Evolutionary conservation across 2,113 vertebrate genomes (phyloP), one percentile per base, ranked within the genome.

Genomic region (Dipodomys ordii): DNA sequence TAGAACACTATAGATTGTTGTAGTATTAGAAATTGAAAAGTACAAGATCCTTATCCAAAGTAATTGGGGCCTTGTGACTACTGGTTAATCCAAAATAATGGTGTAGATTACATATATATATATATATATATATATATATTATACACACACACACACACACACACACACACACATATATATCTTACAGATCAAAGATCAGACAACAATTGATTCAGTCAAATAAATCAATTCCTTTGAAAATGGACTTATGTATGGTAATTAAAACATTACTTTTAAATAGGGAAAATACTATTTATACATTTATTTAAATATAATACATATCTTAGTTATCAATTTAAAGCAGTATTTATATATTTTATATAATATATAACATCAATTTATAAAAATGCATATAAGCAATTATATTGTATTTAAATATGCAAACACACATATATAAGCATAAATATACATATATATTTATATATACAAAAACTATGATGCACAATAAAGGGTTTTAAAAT

Each of bases 141-240:
- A 39, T 3, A 39, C 39, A 39, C 39, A 39, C 39, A 39, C 39
- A 39, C 35, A 39, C 35, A 39, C 35, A 39, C 39, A 39, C 39
- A 39, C 39, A 39, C 39, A 39, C 39, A 39, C 39, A 39, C 39
- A 39, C 39, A 44, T 19, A 1, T 20, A 25, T 30, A 22, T 92
- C 49, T 94, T 92, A 57, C 22, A 46, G 71, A 88, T 60, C 13
- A 82, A 87, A 39, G 83, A 65, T 93, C 44, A 69, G 39, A 68
- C 49, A 25, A 74, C 32, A 91, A 76, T 62, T 28, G 27, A 5
- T 57, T 88, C 74, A 86, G 23, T 84, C 23, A 65, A 71, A 67
- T 62, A 84, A 89, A 16, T 73, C 32, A 91, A 7, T 4, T 27
- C 15, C 28, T 77, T 92, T 91, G 87, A 80, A 86, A 88, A 60